Evolutionary conservation across 2,797 vertebrate species (phyloP), one percentile per base, ranked within the genome.

Genomic region (Megalops cyprinoides): DNA sequence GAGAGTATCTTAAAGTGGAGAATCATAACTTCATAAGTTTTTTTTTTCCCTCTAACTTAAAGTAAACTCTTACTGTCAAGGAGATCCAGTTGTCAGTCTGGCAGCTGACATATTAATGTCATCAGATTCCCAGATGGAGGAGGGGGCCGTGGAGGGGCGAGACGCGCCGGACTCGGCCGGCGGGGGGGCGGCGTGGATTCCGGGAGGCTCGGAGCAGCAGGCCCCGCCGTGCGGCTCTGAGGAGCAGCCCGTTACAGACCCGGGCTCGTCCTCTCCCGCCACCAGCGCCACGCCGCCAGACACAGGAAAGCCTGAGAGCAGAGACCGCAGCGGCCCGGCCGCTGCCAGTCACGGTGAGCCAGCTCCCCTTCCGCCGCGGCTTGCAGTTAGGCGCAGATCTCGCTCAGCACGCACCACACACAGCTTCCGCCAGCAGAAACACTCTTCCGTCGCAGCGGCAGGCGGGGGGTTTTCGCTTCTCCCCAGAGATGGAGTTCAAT

Each of bases 131-230:
- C 87, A 94, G 80, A 90, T 89, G 28, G 94, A 92, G 76, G 92
- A 91, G 83, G 84, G 84, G 56, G 84, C 84, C 55, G 85, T 88
- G 75, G 93, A 90, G 81, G 87, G 93, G 23, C 93, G 90, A 55
- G 95, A 95, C 76, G 89, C 94, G 74, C 89, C 95, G 2, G 95
- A 93, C 87, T 89, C 89, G 3, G 83, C 86, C 79, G 89, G 86
- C 83, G 58, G 53, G 5, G 48, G 78, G 23, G 31, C 79, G 23
- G 48, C 42, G 2, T 15, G 55, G 44, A n/a, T 4, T 39, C 60
- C 18, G 39, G 55, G 76, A 49, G 58, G 67, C 15, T 3, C 42
- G 14, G 18, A 51, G n/a, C 42, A 25, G 20, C 77, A 31, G 18
- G 42, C 14, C 23, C 6, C 3, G 37, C 18, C 48, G 12, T 46